A percentile compares a stretch with the other conserved stretches of the same genome.
phyloP scores from a whole-genome alignment of 2,113 vertebrate genomes.

The Chamaea fasciata region DNA sequence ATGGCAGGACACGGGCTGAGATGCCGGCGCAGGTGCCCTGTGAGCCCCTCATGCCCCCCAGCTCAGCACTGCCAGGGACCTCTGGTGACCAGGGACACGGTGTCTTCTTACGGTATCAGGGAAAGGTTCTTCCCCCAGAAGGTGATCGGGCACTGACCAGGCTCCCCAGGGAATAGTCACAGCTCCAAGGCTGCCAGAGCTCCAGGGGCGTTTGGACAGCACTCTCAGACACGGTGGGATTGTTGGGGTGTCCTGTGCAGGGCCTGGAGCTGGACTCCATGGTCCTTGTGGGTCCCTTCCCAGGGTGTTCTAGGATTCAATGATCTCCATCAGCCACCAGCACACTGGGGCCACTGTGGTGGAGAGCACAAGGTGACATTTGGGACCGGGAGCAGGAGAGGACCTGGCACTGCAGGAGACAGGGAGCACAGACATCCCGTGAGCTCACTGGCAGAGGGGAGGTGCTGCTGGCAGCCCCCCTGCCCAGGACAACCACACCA shows the following conservation, averaged over 20 bases:
- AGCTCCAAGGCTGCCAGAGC: neutral
- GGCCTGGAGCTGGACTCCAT: neutral
- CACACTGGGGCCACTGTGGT: no score
- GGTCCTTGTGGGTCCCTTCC: neutral
- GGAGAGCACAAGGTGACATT: neutral
- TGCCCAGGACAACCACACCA: accelerated
- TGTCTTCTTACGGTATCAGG: neutral
- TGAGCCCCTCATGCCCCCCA: neutral
- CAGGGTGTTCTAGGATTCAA: neutral
- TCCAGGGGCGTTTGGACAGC: accelerated
- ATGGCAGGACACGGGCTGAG: neutral
- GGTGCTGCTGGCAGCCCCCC: neutral
- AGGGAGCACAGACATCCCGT: neutral
- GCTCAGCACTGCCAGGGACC: neutral
- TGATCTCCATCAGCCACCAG: neutral
- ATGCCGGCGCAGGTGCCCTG: neutral
- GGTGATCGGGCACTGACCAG: neutral
- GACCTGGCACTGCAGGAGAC: accelerated
- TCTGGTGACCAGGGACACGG: accelerated
- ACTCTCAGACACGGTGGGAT: neutral
- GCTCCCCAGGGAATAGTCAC: neutral
- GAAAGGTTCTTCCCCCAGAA: neutral
- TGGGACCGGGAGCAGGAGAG: neutral
- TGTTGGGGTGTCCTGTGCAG: neutral
- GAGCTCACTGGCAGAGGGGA: neutral